Conservation (phyloP, 2,113 vertebrate genomes). For the Nerophis ophidion region DNA sequence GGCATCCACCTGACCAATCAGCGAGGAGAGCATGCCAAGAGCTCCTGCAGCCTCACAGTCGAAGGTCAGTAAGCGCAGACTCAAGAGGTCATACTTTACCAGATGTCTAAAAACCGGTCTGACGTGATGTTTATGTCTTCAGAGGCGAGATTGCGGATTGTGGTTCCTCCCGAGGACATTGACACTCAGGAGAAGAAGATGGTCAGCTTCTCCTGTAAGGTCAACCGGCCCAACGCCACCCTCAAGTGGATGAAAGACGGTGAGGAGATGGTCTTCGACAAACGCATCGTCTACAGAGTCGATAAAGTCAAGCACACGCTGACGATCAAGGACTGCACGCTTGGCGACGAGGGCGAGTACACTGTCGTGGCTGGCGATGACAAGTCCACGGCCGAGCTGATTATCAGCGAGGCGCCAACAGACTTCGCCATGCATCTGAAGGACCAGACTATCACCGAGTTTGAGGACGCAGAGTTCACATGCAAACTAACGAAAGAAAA, state of each 20-base stretch:
- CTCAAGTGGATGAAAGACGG: conserved; percentile 91
- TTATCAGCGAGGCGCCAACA: conserved; percentile 94
- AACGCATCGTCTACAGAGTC: conserved; percentile 81
- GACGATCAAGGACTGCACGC: conserved; percentile 89
- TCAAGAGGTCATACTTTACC: neutral
- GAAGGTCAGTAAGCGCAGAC: conserved; percentile 72
- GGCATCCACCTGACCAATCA: conserved; percentile 82
- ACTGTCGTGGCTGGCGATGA: conserved; percentile 83
- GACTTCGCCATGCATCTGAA: conserved; percentile 84
- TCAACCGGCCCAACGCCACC: conserved; percentile 86
- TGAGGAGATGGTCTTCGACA: conserved; percentile 82
- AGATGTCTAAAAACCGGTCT: neutral
- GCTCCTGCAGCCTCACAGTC: conserved; percentile 79
- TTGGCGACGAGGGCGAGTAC: conserved; percentile 94
- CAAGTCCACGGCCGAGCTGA: conserved; percentile 89
- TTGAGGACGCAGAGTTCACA: conserved; percentile 89
- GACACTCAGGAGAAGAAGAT: conserved; percentile 97
- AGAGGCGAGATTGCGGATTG: conserved; percentile 92
- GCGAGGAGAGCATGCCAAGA: conserved; percentile 86
- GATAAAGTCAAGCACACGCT: conserved; percentile 94
- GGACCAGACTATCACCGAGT: conserved; percentile 95
- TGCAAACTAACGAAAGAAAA: conserved; percentile 95
- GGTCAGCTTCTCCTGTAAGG: conserved; percentile 93
- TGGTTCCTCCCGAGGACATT: conserved; percentile 89
- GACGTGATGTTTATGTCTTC: conserved; percentile 24